These are phyloP conservation scores for Caenorhabditis doughertyi DNA, from an alignment of 2,888 invertebrate genomes.

Conservation along the genomic window DNA sequence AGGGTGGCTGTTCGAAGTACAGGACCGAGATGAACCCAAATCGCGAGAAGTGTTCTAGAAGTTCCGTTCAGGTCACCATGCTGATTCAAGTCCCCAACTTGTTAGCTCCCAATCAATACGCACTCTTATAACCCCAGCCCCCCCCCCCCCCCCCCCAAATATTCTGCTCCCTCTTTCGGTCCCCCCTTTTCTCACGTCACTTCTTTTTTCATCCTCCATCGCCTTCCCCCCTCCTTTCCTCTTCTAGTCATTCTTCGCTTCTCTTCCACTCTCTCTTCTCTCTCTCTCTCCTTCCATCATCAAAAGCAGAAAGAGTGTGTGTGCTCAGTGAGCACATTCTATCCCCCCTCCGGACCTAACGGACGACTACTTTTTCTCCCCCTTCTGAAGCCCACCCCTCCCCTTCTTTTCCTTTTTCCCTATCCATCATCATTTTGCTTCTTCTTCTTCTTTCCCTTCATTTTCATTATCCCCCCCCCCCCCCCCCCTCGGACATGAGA, in stretches of 20 bases:
- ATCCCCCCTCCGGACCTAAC: too few relatives aligned
- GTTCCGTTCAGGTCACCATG: too few relatives aligned
- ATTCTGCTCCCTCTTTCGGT: background rate
- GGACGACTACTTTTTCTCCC: conserved; percentile 18
- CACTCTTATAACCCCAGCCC: background rate
- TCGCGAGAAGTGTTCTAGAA: too few relatives aligned
- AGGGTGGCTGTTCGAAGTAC: too few relatives aligned
- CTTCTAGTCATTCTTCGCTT: background rate
- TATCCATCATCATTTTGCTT: conserved; percentile 31
- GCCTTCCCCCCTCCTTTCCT: background rate
- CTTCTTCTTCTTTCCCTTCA: conserved; percentile 11
- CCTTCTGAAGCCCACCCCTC: conserved; percentile 17
- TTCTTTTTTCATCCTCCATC: too few relatives aligned
- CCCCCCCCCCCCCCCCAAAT: background rate
- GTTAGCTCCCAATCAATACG: background rate
- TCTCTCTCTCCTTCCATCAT: conserved; percentile 14
- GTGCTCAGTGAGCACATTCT: conserved; percentile 35
- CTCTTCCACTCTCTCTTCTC: conserved; percentile 2
- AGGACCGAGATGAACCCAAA: too few relatives aligned
- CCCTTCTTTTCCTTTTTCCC: background rate
- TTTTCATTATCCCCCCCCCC: conserved; percentile 12
- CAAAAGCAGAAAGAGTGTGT: conserved; percentile 9
- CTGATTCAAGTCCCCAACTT: too few relatives aligned
- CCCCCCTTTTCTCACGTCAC: conserved; percentile 33
- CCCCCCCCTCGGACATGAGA: too few relatives aligned